Base-by-base conservation (phyloP, 2,888 invertebrate species). In the Drosophila melanosoma region DNA sequence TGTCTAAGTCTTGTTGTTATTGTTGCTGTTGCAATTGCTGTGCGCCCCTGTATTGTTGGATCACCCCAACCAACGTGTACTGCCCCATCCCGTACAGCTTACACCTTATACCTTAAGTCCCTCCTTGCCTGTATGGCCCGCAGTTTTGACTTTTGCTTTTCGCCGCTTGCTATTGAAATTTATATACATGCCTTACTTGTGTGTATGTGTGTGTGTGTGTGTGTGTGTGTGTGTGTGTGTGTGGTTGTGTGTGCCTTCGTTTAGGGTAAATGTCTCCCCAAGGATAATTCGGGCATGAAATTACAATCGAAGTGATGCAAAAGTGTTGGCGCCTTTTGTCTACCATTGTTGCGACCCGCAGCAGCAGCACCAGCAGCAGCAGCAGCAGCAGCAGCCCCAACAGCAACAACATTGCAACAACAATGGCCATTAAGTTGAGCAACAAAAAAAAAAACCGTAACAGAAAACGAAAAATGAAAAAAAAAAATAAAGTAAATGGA, bases 211-310 rank as follows among this genome's bases (percentile, higher is more conserved):
- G 62, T 66, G 48, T 60, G 38, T 54, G 36, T 54, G 29, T 38
- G 53, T 69, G 62, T 66, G 48, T 56, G 26, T 73, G 57, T 59
- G 33, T 72, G 45, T 68, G 35, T 66, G 23, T 57, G 48, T 42
- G 17, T 45, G 35, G 57, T 48, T 49, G 53, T 42, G 61, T 48
- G 73, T 58, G 60, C 48, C 73, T 80, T 83, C 80, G 83, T 82
- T 87, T 81, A 82, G 79, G 76, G 76, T 83, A 84, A 89, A 91
- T 91, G 90, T 88, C 89, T 92, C 91, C 91, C 91, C 82, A 89
- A 90, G 91, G 91, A 91, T 92, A 92, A 92, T 91, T 92, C 92
- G 91, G 87, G 92, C 92, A 91, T 92, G 91, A 92, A 92, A 92
- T 92, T 92, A 92, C 92, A 91, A 92, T 91, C 91, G 90, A 90